phyloP scores from a whole-genome alignment of 2,888 invertebrate genomes.

The Thymelicus acteon region DNA sequence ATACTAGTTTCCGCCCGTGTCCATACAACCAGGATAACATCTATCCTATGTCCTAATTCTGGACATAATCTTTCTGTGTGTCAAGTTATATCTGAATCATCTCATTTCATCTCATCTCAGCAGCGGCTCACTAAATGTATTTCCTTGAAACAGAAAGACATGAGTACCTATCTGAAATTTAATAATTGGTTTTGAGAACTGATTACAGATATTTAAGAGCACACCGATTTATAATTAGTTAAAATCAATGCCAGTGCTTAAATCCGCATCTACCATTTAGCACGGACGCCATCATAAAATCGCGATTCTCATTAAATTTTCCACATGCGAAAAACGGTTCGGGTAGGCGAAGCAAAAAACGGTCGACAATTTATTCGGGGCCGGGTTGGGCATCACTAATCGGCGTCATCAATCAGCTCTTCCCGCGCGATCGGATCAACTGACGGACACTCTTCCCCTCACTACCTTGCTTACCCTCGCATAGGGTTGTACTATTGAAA shows the following conservation, averaged over 20 bases:
- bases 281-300: conserved; percentile 30
- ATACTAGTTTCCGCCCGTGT: too few species aligned
- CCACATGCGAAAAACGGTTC: conserved; percentile 60
- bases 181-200: too few species aligned
- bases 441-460: conserved; percentile 64
- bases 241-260: not conserved
- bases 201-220: not conserved
- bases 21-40: too few species aligned
- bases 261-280: conserved; percentile 12
- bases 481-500: conserved; percentile 13
- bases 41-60: too few species aligned
- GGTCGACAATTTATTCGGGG: conserved; percentile 80
- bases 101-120: too few species aligned
- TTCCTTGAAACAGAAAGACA: too few species aligned
- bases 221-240: not conserved
- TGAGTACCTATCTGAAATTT: too few species aligned
- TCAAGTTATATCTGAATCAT: too few species aligned
- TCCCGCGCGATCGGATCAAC: conserved; percentile 76
- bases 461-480: conserved; percentile 49
- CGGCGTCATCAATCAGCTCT: conserved; percentile 83
- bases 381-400: conserved; percentile 82
- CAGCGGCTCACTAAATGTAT: too few species aligned
- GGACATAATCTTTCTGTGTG: too few species aligned
- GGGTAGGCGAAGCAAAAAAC: conserved; percentile 75
- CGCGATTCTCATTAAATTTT: conserved; percentile 48